Conservation (phyloP, 2,113 vertebrate species). For the Catagonus wagneri region DNA sequence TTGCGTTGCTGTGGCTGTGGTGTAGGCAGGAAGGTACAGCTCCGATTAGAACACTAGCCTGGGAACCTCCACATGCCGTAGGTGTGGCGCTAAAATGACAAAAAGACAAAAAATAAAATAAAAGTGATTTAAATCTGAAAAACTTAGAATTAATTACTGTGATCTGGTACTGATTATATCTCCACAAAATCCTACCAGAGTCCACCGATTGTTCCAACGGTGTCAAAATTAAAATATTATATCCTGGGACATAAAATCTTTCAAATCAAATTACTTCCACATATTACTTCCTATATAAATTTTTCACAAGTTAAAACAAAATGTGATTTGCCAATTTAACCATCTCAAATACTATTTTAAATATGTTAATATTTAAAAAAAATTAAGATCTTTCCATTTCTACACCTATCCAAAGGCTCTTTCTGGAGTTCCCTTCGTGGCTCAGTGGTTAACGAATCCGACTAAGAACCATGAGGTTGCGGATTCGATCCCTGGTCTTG, state of each 20-base stretch:
- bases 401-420: background rate
- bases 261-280: conserved; percentile 15
- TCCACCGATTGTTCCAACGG: background rate
- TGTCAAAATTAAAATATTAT: conserved; percentile 44
- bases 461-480: too few relatives aligned
- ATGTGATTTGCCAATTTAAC: conserved; percentile 19
- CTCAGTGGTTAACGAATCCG: too few relatives aligned
- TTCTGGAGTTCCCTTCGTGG: too few relatives aligned
- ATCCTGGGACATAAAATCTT: background rate
- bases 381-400: conserved; percentile 22
- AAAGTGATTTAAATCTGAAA: background rate
- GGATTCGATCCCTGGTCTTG: too few relatives aligned
- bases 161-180: background rate
- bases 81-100: too few relatives aligned
- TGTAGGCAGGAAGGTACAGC: too few relatives aligned
- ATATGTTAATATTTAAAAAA: background rate
- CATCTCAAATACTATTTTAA: background rate
- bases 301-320: conserved; percentile 40
- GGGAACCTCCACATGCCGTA: too few relatives aligned
- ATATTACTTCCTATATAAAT: background rate
- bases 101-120: too few relatives aligned
- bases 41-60: too few relatives aligned
- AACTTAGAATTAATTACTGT: conserved; percentile 12
- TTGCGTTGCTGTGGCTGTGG: too few relatives aligned
- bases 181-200: conserved; percentile 23